Evolutionary conservation across 2,797 vertebrate genomes (phyloP), one percentile per base, ranked within the genome.

Genomic region (Limnodromus scolopaceus): DNA sequence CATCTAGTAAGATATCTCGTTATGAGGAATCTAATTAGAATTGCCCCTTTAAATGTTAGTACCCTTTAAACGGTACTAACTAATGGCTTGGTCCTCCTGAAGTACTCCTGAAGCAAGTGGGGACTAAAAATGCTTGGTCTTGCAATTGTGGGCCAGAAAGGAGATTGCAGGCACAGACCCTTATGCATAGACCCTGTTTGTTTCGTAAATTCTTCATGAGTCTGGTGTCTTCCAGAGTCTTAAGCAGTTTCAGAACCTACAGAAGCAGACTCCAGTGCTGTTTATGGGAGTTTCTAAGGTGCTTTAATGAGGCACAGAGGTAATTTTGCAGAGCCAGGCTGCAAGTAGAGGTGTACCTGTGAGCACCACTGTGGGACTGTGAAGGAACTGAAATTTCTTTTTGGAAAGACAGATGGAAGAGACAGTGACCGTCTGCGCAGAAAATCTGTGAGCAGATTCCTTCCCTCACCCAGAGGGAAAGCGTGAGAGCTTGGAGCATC

Each of bases 271-370:
- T n/a, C 14, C 0, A 3, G 36, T 34, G 60, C 16, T 82, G 25
- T 57, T 82, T 7, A 9, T 77, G 55, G 54, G 30, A 76, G 54
- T 91, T 79, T 76, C 88, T 57, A 23, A 68, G 28, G 27, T 30
- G 7, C 60, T 89, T 45, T 84, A 91, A 87, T 57, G 79, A 96
- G 87, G 39, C 46, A 65, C 57, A 60, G 55, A 68, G 41, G 75
- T 89, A 91, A 77, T 92, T 96, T 77, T 91, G 80, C 91, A 66
- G 70, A 96, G 64, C 89, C 91, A 89, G 74, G 39, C 78, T 91
- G 84, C 68, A 89, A 72, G 81, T 41, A 60, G 68, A 60, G 51
- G 12, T 28, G 43, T 58, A 74, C 46, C 63, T 12, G 5, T 71
- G 81, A 91, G 68, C 0, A 1, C 84, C 70, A 60, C 46, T n/a